phyloP scores from a whole-genome alignment of 2,797 vertebrate genomes.

The Denticeps clupeoides region DNA sequence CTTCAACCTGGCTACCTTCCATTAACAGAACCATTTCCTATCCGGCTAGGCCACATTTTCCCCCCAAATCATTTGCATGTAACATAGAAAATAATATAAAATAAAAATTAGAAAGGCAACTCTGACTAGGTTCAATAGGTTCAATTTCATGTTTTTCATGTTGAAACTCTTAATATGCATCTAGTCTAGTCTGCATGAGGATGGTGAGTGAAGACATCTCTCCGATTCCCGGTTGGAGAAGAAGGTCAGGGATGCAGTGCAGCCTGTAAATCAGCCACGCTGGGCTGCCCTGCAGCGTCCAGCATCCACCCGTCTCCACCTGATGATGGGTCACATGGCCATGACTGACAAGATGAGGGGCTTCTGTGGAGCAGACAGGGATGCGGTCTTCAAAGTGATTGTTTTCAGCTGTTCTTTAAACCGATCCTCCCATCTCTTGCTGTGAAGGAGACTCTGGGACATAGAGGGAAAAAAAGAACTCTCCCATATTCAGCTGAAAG shows the following conservation, averaged over 20 bases:
- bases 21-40: too few relatives aligned
- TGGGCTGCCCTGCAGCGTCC: constrained; percentile 18
- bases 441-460: constrained; percentile 63
- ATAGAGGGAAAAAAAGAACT: too few relatives aligned
- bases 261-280: constrained; percentile 30
- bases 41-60: too few relatives aligned
- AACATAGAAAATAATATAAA: too few relatives aligned
- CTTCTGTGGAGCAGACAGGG: constrained; percentile 45
- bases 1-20: too few relatives aligned
- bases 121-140: too few relatives aligned
- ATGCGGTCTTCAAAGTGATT: constrained; percentile 80
- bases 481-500: constrained; percentile 44
- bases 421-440: constrained; percentile 67
- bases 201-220: background rate
- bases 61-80: too few relatives aligned
- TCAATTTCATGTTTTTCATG: too few relatives aligned
- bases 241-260: constrained; percentile 31
- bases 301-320: constrained; percentile 43
- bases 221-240: too few relatives aligned
- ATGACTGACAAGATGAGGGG: constrained; percentile 68
- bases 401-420: constrained; percentile 85
- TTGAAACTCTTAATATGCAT: too few relatives aligned
- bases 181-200: too few relatives aligned
- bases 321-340: constrained; percentile 63
- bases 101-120: too few relatives aligned